A percentile compares a stretch with the other conserved stretches of the same genome.
Evolutionary conservation across 2,797 vertebrate genomes (phyloP).

Genomic region (Petrocephalus sullivani): DNA sequence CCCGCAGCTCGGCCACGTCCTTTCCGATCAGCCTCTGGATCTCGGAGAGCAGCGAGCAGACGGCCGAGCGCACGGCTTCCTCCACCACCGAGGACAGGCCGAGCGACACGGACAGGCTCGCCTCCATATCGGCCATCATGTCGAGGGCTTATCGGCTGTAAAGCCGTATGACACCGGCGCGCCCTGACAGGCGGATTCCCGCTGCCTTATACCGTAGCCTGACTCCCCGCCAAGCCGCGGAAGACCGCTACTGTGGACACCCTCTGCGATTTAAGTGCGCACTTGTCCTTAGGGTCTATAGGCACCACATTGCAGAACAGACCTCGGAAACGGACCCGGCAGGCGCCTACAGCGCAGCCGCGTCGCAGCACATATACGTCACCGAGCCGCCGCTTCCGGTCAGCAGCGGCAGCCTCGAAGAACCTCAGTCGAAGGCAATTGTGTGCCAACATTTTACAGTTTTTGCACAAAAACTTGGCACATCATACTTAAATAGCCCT

Average conservation of each 20-base stretch:
- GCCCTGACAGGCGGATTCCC: not conserved
- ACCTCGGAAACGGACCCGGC: not conserved
- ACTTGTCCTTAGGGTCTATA: not conserved
- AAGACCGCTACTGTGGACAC: not conserved
- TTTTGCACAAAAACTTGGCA: not conserved
- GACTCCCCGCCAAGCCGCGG: not conserved
- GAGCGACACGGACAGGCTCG: constrained; percentile 10
- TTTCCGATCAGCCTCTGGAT: constrained; percentile 18
- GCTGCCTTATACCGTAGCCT: not conserved
- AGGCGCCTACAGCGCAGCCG: not conserved
- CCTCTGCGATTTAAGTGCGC: not conserved
- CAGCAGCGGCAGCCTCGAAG: not conserved
- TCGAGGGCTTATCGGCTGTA: too few species aligned
- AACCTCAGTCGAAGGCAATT: not conserved
- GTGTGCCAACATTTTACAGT: not conserved
- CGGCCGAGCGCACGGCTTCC: constrained; percentile 20
- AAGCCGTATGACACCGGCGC: too few species aligned
- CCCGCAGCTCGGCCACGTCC: constrained; percentile 23
- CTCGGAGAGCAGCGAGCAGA: constrained; percentile 20
- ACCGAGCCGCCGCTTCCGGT: not conserved
- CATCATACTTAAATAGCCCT: not conserved
- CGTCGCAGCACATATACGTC: not conserved
- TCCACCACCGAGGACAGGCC: constrained; percentile 19
- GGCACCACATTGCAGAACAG: not conserved
- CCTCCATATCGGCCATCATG: constrained; percentile 10